These are phyloP conservation scores for Zaprionus vittiger DNA, from an alignment of 1,140 invertebrate species.

Conservation along the genomic window DNA sequence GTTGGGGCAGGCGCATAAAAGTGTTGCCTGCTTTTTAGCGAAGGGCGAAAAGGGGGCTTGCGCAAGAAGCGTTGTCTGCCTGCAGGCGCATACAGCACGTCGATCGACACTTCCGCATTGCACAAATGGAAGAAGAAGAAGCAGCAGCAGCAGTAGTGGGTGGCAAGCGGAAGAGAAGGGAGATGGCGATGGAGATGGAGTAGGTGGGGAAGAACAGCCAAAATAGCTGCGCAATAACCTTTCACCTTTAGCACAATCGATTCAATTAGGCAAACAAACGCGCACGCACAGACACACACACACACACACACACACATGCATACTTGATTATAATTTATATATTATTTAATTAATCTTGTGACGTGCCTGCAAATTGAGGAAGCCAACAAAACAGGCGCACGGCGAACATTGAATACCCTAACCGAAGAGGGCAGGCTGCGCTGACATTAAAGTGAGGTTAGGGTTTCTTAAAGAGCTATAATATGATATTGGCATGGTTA, in stretches of 20 bases:
- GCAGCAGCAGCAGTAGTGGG: neutral
- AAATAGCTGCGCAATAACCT: slow-evolving; percentile 38
- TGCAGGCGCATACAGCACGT: neutral
- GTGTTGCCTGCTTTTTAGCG: slow-evolving; percentile 11
- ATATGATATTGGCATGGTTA: too few species aligned
- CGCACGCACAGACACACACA: slow-evolving; percentile 21
- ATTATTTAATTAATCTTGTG: slow-evolving; percentile 33
- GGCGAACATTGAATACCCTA: slow-evolving; percentile 3
- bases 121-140: neutral
- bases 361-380: neutral
- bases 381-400: too few species aligned
- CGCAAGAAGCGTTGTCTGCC: neutral
- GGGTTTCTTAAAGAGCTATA: neutral
- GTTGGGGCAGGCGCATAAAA: neutral
- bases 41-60: neutral
- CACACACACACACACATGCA: slow-evolving; percentile 19
- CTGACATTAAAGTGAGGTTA: neutral
- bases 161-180: neutral
- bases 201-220: neutral
- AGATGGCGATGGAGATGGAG: neutral
- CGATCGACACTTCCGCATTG: slow-evolving; percentile 15
- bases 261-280: slow-evolving; percentile 54
- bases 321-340: slow-evolving; percentile 20
- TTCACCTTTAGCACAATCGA: slow-evolving; percentile 46
- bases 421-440: neutral